Conservation (phyloP, 1,140 invertebrate species). For the Sycophila sp. region DNA sequence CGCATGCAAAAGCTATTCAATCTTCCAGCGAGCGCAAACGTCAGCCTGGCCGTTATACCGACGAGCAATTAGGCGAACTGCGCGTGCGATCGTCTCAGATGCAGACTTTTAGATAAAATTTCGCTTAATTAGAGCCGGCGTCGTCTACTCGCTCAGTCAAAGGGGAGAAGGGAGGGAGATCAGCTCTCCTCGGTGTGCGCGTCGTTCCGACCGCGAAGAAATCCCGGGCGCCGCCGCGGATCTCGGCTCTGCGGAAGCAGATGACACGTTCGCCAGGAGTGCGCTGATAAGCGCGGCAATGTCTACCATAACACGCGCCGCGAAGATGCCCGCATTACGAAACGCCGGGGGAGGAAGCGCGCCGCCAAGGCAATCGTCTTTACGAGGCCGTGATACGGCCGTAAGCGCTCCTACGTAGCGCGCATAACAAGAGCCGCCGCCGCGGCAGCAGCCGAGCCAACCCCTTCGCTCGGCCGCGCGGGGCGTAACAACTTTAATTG, state of each 20-base stretch:
- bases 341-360: neutral
- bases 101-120: constrained; percentile 33
- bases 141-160: constrained; percentile 6
- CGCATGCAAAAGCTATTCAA: neutral
- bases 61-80: constrained; percentile 28
- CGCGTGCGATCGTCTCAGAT: constrained; percentile 14
- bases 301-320: constrained; percentile 11
- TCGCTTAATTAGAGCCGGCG: constrained; percentile 24
- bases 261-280: constrained; percentile 41
- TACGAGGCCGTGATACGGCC: constrained; percentile 37
- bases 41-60: neutral
- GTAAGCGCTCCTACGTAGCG: constrained; percentile 27
- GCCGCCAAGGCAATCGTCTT: constrained; percentile 34
- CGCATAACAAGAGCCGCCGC: constrained; percentile 35
- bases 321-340: constrained; percentile 37
- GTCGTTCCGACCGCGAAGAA: neutral
- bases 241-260: constrained; percentile 34
- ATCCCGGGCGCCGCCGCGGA: neutral
- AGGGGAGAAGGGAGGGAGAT: too few relatives aligned
- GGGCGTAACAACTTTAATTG: constrained; percentile 36
- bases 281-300: constrained; percentile 38
- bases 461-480: neutral
- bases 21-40: neutral
- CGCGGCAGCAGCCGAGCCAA: neutral
- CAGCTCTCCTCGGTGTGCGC: too few relatives aligned